A percentile compares a stretch with the other conserved stretches of the same genome.
Conservation (phyloP, 2,113 vertebrate species). For the Urocolius indicus region DNA sequence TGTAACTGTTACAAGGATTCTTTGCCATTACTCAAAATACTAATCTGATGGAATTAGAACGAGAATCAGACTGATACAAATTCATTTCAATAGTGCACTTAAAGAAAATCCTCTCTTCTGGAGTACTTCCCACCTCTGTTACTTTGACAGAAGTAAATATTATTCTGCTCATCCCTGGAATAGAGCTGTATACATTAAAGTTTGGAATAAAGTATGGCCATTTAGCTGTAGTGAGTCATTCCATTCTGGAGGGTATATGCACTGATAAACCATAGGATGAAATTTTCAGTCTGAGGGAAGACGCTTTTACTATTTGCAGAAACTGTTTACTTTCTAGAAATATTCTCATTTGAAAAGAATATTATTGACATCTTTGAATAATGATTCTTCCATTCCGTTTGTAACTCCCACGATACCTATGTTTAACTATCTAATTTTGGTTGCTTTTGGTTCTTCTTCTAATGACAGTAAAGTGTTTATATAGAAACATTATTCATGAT, state of each 20-base stretch:
- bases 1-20: neutral
- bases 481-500: neutral
- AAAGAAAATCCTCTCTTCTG: neutral
- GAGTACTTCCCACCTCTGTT: neutral
- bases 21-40: neutral
- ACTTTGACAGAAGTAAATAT: neutral
- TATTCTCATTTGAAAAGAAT: neutral
- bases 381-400: neutral
- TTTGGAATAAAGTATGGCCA: neutral
- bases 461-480: neutral
- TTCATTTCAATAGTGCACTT: neutral
- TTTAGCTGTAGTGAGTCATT: neutral
- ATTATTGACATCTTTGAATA: neutral
- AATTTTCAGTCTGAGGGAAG: neutral
- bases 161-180: neutral
- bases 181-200: neutral
- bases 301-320: neutral
- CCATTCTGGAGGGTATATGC: neutral
- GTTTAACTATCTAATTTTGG: neutral
- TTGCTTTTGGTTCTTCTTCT: neutral
- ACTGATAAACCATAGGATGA: neutral
- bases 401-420: neutral
- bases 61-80: neutral
- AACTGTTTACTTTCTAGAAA: neutral
- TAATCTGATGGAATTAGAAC: neutral